Evolutionary conservation across 2,797 vertebrate genomes (phyloP), one percentile per base, ranked within the genome.

Genomic region (Fistularia tabacaria): DNA sequence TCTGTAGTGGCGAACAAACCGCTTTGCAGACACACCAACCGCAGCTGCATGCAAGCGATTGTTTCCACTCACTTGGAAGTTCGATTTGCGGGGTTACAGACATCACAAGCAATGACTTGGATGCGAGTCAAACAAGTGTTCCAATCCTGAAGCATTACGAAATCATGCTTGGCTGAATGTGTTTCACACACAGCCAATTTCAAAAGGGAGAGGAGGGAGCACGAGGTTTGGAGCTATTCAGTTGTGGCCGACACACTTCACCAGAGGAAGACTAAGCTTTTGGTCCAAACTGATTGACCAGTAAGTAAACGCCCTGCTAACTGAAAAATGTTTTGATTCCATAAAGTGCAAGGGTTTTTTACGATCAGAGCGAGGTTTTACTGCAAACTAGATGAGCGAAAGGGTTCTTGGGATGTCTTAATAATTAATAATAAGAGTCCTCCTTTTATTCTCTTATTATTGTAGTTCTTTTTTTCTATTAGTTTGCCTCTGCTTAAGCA

Each of bases 141-240:
- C 8, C 13, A 37, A 49, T 11, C 7, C 12, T 45, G 7, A 45
- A 13, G 12, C 10, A 10, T 25, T 10, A 48, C 9, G 6, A 36
- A 66, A 36, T 75, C 82, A 86, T 88, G 86, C 84, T 77, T 4
- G 42, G 71, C 51, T 69, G 55, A 50, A 66, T 15, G 36, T 51
- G 38, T 52, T 46, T 60, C 36, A 64, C 57, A 81, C 56, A 64
- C 73, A 76, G 71, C 69, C 49, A 74, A 65, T 46, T 25, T 52
- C 57, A 74, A 60, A 54, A 51, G 52, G 13, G 39, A 66, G 25
- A 25, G 25, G 25, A 5, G 25, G 25, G 25, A 74, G 54, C 69
- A 76, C 54, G 73, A 48, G 66, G 59, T 71, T 51, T 38, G 62
- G 43, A 64, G 56, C 36, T 59, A 42, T 48, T 48, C 10, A 47